phyloP scores from a whole-genome alignment of 1,140 invertebrate species.

The Armadillidium nasatum region DNA sequence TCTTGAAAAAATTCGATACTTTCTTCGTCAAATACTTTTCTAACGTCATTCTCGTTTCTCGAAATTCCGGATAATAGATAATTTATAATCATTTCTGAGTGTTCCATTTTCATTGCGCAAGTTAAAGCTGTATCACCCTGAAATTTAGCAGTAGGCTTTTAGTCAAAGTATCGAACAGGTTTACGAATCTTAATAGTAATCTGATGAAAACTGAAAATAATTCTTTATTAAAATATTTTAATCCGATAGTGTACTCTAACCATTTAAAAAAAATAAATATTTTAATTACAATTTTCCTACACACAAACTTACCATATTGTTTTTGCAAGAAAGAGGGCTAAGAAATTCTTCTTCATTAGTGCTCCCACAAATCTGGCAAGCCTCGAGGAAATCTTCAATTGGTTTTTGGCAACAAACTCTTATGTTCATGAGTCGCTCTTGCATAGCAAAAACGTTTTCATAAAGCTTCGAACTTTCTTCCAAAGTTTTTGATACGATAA shows the following conservation, averaged over 20 bases:
- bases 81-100: background rate
- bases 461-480: background rate
- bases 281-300: too few species aligned
- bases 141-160: too few species aligned
- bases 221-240: too few species aligned
- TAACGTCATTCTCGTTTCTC: background rate
- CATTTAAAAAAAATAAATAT: too few species aligned
- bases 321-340: background rate
- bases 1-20: background rate
- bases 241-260: too few species aligned
- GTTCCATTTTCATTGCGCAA: conserved; percentile 1
- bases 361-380: background rate
- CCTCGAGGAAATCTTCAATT: background rate
- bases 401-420: conserved; percentile 11
- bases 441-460: background rate
- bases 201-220: too few species aligned
- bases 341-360: background rate
- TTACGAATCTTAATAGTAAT: background rate
- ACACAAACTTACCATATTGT: background rate
- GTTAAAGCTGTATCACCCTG: background rate
- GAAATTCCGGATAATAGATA: background rate
- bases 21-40: background rate
- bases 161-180: background rate
- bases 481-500: background rate
- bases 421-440: background rate